Evolutionary conservation across 2,113 vertebrate species (phyloP), one percentile per base, ranked within the genome.

Genomic region (Rhegmatorhina hoffmannsi): DNA sequence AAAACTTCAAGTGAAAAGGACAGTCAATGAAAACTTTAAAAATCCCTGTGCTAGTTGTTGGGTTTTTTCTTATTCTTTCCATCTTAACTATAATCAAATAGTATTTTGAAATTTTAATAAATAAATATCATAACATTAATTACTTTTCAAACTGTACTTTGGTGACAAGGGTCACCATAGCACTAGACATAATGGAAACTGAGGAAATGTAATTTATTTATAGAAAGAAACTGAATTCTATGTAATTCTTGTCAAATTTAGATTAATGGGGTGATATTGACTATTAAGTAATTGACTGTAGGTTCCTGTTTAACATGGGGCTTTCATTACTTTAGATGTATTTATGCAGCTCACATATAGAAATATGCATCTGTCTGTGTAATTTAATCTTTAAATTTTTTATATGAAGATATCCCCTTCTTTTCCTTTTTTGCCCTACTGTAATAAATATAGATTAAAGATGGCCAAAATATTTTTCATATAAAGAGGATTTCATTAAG

Each of bases 21-120:
- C 81, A 52, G 7, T 21, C 21, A 92, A 79, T 18, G 13, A 63
- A 72, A 8, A 52, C 12, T 33, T 87, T 0, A 40, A 69, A 53
- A n/a, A 1, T 1, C 5, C 18, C 18, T 12, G 9, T 36, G 8
- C 19, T 44, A 19, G 3, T 24, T 21, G 9, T 38, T 38, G 38
- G 38, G 38, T 15, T 62, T 28, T 62, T 40, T 40, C 36, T 36
- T 60, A 40, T 92, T 70, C 21, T 44, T 76, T 78, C 47, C 9
- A 25, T 44, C 11, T 4, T 20, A 79, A 25, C 6, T 24, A 53
- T 34, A 77, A 78, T 53, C 11, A 84, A 70, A 40, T 38, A 46
- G 2, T 62, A 63, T 21, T 40, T 15, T 50, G 6, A 62, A 23
- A 62, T 15, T 23, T 73, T 53, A 69, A 29, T n/a, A 60, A 53